phyloP scores from a whole-genome alignment of 1,140 invertebrate genomes.

The Cotesia vestalis region DNA sequence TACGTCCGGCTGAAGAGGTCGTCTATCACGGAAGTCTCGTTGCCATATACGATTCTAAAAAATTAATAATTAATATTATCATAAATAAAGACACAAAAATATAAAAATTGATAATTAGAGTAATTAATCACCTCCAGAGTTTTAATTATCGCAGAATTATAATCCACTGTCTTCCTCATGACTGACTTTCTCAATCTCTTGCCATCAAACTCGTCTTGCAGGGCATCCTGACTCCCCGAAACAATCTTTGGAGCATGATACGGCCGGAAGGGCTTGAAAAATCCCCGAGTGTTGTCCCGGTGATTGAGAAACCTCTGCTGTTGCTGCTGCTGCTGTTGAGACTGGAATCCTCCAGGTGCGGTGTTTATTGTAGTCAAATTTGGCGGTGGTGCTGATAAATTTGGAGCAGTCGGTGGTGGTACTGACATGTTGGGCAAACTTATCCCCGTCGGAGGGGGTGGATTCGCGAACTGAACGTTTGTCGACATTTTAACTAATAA shows the following conservation, averaged over 20 bases:
- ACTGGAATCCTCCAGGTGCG: constrained; percentile 46
- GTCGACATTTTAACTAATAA: constrained; percentile 49
- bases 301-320: constrained; percentile 61
- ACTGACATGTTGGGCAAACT: constrained; percentile 64
- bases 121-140: constrained; percentile 78
- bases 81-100: too few relatives aligned
- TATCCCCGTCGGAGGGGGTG: constrained; percentile 53
- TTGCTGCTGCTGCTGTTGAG: constrained; percentile 26
- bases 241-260: constrained; percentile 64
- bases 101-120: background rate
- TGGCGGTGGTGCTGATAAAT: constrained; percentile 61
- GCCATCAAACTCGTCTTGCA: constrained; percentile 91
- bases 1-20: constrained; percentile 89
- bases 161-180: constrained; percentile 97
- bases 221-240: constrained; percentile 54
- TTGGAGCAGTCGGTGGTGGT: constrained; percentile 59
- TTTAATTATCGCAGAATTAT: constrained; percentile 95
- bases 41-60: constrained; percentile 90
- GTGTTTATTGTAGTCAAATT: constrained; percentile 63
- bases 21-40: constrained; percentile 85
- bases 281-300: constrained; percentile 57
- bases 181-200: constrained; percentile 95
- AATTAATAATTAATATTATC: constrained; percentile 37
- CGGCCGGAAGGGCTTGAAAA: constrained; percentile 65
- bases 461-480: constrained; percentile 59